A percentile compares a stretch with the other conserved stretches of the same genome.
These are phyloP conservation scores for Lasiurus cinereus DNA, from an alignment of 2,113 vertebrate species.

Conservation along the genomic window DNA sequence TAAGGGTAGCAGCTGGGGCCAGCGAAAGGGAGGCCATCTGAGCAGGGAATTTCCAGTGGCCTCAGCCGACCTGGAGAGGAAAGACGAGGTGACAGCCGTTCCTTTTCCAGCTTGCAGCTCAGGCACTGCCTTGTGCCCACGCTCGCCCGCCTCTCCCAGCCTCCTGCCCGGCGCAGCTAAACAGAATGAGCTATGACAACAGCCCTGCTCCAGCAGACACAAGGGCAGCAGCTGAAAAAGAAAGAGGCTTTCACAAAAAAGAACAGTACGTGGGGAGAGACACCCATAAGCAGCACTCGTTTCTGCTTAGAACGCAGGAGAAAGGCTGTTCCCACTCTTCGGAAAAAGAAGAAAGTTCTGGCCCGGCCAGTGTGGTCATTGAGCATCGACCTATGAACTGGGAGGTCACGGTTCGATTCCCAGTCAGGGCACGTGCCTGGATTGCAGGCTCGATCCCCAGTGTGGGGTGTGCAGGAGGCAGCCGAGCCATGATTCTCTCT, in stretches of 20 bases:
- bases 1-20: not conserved
- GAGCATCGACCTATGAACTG: too few species aligned
- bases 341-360: not conserved
- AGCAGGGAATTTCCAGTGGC: not conserved
- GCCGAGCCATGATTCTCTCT: too few species aligned
- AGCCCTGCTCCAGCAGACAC: not conserved
- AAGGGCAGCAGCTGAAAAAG: not conserved
- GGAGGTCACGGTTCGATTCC: too few species aligned
- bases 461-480: too few species aligned
- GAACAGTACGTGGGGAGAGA: not conserved
- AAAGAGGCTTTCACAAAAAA: slow-evolving; percentile 31
- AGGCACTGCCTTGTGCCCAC: not conserved
- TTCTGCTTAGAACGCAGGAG: not conserved
- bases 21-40: not conserved
- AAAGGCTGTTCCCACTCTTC: not conserved
- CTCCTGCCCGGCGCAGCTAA: not conserved
- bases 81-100: not conserved
- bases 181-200: not conserved
- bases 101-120: not conserved
- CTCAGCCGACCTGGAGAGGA: not conserved
- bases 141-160: not conserved
- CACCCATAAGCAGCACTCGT: not conserved
- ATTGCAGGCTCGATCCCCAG: too few species aligned
- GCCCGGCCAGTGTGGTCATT: too few species aligned
- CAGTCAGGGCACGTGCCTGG: too few species aligned